Evolutionary conservation across 2,113 vertebrate genomes (phyloP).

Genomic region (Lutjanus erythropterus): DNA sequence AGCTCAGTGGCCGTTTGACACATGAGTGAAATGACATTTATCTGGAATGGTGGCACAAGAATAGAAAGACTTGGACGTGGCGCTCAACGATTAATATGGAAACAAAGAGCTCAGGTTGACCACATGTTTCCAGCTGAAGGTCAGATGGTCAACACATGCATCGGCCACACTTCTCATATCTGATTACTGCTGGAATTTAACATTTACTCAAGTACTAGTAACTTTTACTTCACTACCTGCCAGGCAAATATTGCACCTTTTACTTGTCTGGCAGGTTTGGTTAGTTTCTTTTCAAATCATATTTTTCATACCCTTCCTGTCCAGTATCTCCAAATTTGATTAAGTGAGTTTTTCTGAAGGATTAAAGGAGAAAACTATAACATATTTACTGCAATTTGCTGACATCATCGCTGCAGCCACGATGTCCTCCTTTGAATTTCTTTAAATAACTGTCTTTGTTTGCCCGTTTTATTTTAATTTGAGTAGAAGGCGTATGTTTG

Average conservation of each 20-base stretch:
- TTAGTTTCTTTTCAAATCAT: neutral
- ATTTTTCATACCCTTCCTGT: neutral
- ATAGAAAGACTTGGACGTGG: neutral
- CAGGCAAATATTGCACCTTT: neutral
- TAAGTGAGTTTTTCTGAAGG: too few species aligned
- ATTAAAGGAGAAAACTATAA: too few species aligned
- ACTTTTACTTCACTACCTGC: neutral
- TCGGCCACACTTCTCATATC: neutral
- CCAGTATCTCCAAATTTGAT: neutral
- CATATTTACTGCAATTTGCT: too few species aligned
- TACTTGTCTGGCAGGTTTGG: neutral
- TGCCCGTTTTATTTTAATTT: too few species aligned
- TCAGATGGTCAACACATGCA: neutral
- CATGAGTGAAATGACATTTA: conserved; percentile 40
- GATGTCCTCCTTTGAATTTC: too few species aligned
- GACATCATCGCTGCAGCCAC: too few species aligned
- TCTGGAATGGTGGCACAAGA: conserved; percentile 7
- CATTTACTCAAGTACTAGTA: neutral
- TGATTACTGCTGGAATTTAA: neutral
- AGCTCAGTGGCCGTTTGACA: conserved; percentile 14
- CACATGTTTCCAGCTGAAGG: neutral
- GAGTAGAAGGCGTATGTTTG: too few species aligned
- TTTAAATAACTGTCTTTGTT: too few species aligned
- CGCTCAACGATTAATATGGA: neutral
- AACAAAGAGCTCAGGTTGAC: neutral